A percentile compares a stretch with the other conserved stretches of the same genome.
Conservation (phyloP, 2,113 vertebrate genomes). For the Hippocampus mohnikei region DNA sequence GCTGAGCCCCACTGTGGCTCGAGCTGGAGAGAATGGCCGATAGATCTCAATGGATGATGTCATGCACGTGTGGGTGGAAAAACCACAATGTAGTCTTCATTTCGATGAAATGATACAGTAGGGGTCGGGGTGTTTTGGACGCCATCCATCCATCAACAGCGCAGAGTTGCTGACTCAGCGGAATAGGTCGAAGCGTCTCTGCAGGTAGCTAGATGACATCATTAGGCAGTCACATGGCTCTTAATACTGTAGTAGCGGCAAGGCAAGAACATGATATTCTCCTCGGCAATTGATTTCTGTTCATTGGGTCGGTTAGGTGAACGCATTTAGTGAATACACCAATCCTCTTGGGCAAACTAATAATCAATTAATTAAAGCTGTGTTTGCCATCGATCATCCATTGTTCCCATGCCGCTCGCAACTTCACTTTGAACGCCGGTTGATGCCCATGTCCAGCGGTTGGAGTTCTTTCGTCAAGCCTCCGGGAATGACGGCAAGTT, state of each 20-base stretch:
- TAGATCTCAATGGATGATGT: slow-evolving; percentile 49
- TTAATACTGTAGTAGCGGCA: slow-evolving; percentile 15
- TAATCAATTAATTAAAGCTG: neutral
- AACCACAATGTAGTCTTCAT: neutral
- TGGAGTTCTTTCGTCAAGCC: no score
- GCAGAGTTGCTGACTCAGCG: slow-evolving; percentile 56
- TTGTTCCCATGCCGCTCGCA: no score
- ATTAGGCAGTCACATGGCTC: slow-evolving; percentile 40
- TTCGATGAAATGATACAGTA: slow-evolving; percentile 38
- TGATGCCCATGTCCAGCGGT: no score
- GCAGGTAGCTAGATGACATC: slow-evolving; percentile 57
- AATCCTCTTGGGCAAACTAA: neutral
- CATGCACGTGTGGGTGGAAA: slow-evolving; percentile 8
- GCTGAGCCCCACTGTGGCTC: slow-evolving; percentile 20
- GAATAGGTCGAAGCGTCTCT: slow-evolving; percentile 22
- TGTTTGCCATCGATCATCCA: no score
- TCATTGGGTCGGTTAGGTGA: neutral
- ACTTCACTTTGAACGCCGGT: no score
- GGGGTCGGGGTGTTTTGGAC: slow-evolving; percentile 12
- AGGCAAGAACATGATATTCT: neutral
- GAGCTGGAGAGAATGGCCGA: slow-evolving; percentile 21
- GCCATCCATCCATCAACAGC: slow-evolving; percentile 48
- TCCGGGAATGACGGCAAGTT: no score
- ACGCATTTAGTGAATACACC: neutral
- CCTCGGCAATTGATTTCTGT: neutral